Evolutionary conservation across 2,113 vertebrate species (phyloP).

Genomic region (Bostrychus sinensis): DNA sequence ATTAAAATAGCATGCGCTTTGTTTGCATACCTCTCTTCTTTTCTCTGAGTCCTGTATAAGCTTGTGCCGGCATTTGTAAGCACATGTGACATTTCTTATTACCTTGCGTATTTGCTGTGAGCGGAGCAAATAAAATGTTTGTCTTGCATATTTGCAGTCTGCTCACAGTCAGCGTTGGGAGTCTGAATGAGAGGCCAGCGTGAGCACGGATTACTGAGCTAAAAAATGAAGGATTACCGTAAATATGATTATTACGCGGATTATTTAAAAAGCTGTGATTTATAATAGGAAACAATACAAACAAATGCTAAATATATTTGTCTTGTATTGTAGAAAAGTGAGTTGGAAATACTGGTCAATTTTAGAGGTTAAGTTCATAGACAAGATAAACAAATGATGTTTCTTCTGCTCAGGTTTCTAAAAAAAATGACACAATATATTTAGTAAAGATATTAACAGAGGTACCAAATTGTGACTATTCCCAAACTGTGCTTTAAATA

Average conservation of each 20-base stretch:
- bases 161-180: constrained; percentile 1
- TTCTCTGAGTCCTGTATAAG: constrained; percentile 4
- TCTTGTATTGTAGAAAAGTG: too few relatives aligned
- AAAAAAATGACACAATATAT: background rate
- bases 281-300: constrained; percentile 10
- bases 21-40: background rate
- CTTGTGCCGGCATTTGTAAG: constrained; percentile 7
- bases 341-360: too few relatives aligned
- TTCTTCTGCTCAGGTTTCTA: background rate
- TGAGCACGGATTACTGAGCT: constrained; percentile 35
- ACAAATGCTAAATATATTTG: constrained; percentile 8
- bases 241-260: constrained; percentile 40
- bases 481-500: background rate
- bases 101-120: constrained; percentile 12
- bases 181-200: constrained; percentile 15
- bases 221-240: constrained; percentile 34
- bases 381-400: background rate
- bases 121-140: constrained; percentile 34
- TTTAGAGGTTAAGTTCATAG: background rate
- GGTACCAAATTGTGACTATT: constrained; percentile 5
- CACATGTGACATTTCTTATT: constrained; percentile 29
- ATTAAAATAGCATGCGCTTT: too few relatives aligned
- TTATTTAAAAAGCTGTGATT: constrained; percentile 22
- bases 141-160: constrained; percentile 19
- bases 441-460: background rate